Percentiles rank a stretch among this genome's conserved stretches.
These are phyloP conservation scores for Macroramphosus scolopax DNA, from an alignment of 2,797 vertebrate species.

Conservation along the genomic window DNA sequence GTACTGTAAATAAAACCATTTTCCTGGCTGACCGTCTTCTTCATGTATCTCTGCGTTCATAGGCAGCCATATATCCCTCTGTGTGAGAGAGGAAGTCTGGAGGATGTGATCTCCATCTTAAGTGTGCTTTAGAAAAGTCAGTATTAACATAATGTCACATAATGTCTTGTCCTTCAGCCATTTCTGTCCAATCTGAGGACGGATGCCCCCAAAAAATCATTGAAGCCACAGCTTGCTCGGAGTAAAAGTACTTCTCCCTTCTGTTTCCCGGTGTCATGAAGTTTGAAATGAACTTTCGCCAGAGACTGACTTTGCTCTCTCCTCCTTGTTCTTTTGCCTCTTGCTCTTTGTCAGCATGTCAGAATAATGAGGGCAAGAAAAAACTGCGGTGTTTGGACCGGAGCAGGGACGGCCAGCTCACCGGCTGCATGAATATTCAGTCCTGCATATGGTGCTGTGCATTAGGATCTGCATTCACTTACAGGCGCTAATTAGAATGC, in stretches of 20 bases:
- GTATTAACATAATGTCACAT: too few relatives aligned
- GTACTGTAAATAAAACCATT: too few relatives aligned
- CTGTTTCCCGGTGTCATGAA: slow-evolving; percentile 26
- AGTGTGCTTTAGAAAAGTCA: too few relatives aligned
- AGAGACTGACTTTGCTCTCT: slow-evolving; percentile 68
- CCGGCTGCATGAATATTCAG: slow-evolving; percentile 77
- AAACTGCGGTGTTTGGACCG: slow-evolving; percentile 45
- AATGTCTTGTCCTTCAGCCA: too few relatives aligned
- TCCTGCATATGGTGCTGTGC: slow-evolving; percentile 68
- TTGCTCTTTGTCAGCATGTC: slow-evolving; percentile 69
- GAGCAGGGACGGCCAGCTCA: slow-evolving; percentile 45
- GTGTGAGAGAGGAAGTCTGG: too few relatives aligned
- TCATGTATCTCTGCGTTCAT: too few relatives aligned
- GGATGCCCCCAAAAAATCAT: too few relatives aligned
- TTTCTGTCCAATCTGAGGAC: too few relatives aligned
- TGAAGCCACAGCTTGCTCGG: too few relatives aligned
- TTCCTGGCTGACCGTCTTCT: too few relatives aligned
- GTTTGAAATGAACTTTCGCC: slow-evolving; percentile 55
- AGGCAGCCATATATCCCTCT: too few relatives aligned
- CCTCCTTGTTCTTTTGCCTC: slow-evolving; percentile 61
- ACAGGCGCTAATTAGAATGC: slow-evolving; percentile 71
- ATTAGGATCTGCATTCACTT: slow-evolving; percentile 64
- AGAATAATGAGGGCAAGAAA: slow-evolving; percentile 74
- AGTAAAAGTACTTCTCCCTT: not conserved
- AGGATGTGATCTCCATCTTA: too few relatives aligned